Base-by-base conservation (phyloP, 2,797 vertebrate species). In the Melanotaenia pygmaea region DNA sequence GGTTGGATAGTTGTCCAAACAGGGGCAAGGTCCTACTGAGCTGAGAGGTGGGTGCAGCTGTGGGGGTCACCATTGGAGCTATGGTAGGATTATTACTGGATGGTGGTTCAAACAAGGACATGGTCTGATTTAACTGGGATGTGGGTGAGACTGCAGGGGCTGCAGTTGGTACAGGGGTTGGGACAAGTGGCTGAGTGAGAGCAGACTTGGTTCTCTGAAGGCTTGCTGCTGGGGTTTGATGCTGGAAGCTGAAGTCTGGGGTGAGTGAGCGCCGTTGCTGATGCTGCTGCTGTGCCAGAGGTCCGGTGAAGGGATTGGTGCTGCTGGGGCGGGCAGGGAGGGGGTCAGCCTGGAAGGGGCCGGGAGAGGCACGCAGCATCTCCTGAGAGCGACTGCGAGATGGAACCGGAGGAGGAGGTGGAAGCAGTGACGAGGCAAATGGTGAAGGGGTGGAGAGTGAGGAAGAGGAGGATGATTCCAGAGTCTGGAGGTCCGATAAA, bases 361-460 rank as follows among this genome's bases (percentile, higher is more conserved):
- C 93, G 0, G 95, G 94, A 68, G 95, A 97, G 70, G 85, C 88
- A 0, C 78, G 91, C 9, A 83, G 86, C 10, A 86, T 92, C 81
- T 96, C 96, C 87, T 96, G 96, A 12, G 95, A 95, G 58, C 93
- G 93, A 64, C 92, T 96, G 26, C 95, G 94, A 18, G 94, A 88
- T 1, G 95, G 92, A 22, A 88, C 0, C 0, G 95, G 95, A 59
- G 96, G 95, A 59, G 96, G 96, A 67, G 96, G 96, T 4, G 91
- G 93, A 51, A 91, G 93, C 84, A 96, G 91, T 20, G 84, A 59
- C 20, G 86, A 74, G 24, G 81, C 3, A 1, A 90, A 88, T 59
- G 94, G 93, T 53, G 95, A 90, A 1, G 84, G 86, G 18, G 82
- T 86, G 83, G 90, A 86, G 74, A 91, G 89, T 34, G 93, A 92